Percentiles rank a stretch among this genome's conserved stretches.
phyloP scores from a whole-genome alignment of 2,888 invertebrate genomes.

The Agriotes lineatus region DNA sequence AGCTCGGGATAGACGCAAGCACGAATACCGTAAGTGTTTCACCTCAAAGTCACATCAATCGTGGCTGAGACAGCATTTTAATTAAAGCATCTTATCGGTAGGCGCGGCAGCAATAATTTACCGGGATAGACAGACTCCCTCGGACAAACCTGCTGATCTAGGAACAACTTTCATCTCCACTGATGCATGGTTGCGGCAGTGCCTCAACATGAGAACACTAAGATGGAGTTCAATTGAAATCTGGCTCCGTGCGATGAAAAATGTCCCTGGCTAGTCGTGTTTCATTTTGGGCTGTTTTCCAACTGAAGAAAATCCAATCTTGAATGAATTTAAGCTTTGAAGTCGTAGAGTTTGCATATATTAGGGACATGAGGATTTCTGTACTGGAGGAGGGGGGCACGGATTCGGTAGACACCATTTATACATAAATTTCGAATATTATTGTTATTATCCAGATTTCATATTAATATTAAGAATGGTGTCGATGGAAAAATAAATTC shows the following conservation, averaged over 20 bases:
- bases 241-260: not conserved
- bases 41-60: slow-evolving; percentile 64
- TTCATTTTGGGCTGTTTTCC: no score
- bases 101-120: slow-evolving; percentile 67
- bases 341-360: no score
- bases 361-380: no score
- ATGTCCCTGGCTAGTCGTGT: not conserved
- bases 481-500: no score
- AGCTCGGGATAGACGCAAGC: not conserved
- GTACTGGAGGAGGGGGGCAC: no score
- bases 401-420: no score
- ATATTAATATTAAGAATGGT: no score
- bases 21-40: slow-evolving; percentile 31
- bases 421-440: no score
- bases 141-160: slow-evolving; percentile 67
- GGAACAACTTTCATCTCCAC: slow-evolving; percentile 67
- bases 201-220: slow-evolving; percentile 35
- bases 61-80: slow-evolving; percentile 67
- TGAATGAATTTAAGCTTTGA: no score
- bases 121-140: slow-evolving; percentile 64
- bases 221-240: not conserved
- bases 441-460: no score
- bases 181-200: slow-evolving; percentile 62
- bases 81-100: slow-evolving; percentile 69
- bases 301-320: no score